Conservation (phyloP, 2,888 invertebrate species). For the Eristalis tenax region DNA sequence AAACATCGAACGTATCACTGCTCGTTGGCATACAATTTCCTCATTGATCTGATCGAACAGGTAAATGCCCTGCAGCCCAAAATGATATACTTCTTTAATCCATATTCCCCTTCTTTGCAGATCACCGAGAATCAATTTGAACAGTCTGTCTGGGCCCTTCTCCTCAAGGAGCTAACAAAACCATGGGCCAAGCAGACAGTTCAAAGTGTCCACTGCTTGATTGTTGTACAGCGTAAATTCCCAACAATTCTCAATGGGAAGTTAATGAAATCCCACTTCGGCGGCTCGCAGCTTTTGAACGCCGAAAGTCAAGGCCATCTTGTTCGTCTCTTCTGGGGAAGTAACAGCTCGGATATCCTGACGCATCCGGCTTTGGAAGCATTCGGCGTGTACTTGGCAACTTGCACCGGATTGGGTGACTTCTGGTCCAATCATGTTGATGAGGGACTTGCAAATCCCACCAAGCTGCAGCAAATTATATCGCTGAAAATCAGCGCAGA, state of each 20-base stretch:
- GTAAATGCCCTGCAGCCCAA: conserved; percentile 78
- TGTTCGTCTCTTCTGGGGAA: conserved; percentile 85
- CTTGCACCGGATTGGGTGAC: conserved; percentile 82
- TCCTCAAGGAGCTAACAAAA: conserved; percentile 84
- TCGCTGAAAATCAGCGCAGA: conserved; percentile 84
- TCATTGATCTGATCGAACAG: conserved; percentile 84
- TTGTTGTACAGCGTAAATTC: conserved; percentile 81
- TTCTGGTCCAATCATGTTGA: conserved; percentile 84
- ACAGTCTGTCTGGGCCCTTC: conserved; percentile 83
- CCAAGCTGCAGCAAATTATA: conserved; percentile 84
- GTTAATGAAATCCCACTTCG: conserved; percentile 83
- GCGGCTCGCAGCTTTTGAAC: conserved; percentile 83
- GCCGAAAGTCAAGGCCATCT: conserved; percentile 83
- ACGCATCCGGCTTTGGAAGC: conserved; percentile 86
- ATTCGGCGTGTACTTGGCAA: conserved; percentile 83
- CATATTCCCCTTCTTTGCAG: conserved; percentile 77
- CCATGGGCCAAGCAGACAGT: conserved; percentile 85
- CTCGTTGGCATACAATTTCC: conserved; percentile 83
- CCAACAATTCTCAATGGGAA: conserved; percentile 82
- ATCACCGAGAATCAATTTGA: conserved; percentile 83
- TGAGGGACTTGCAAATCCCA: conserved; percentile 82
- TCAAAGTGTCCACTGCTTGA: conserved; percentile 85
- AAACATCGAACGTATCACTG: conserved; percentile 75
- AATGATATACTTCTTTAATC: neutral
- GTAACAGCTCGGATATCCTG: conserved; percentile 78